phyloP scores from a whole-genome alignment of 2,888 invertebrate species.

The Platypus cylindrus region DNA sequence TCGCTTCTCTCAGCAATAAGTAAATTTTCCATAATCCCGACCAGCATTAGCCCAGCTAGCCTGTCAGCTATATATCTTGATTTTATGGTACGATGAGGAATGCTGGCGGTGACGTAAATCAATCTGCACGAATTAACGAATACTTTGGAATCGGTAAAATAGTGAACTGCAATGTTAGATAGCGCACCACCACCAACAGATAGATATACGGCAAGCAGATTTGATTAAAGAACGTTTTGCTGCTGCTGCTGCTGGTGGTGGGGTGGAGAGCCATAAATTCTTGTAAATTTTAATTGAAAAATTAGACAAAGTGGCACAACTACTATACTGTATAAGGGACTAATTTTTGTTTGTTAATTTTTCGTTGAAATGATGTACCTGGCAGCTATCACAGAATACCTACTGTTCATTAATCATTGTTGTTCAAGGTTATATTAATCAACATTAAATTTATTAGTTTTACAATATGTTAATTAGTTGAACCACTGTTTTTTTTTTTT shows the following conservation, averaged over 20 bases:
- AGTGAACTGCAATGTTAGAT: slow-evolving; percentile 12
- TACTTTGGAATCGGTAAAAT: slow-evolving; percentile 19
- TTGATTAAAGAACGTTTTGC: slow-evolving; percentile 14
- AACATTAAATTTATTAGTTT: no score
- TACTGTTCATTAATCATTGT: no score
- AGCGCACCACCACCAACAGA: slow-evolving; percentile 10
- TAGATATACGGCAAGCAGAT: no score
- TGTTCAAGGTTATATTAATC: no score
- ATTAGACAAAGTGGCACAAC: slow-evolving; percentile 10
- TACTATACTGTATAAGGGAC: no score
- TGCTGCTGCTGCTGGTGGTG: slow-evolving; percentile 6
- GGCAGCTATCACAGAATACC: no score
- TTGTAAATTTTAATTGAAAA: slow-evolving; percentile 14
- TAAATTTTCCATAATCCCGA: slow-evolving; percentile 28
- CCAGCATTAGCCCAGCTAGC: no score
- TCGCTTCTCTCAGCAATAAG: no score
- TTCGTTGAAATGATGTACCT: no score
- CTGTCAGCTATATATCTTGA: slow-evolving; percentile 31
- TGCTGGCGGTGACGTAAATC: slow-evolving; percentile 32
- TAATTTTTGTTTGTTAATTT: no score
- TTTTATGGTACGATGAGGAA: slow-evolving; percentile 31
- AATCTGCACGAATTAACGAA: slow-evolving; percentile 32
- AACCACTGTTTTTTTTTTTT: no score
- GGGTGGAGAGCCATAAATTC: slow-evolving; percentile 7
- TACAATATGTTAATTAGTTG: no score